Evolutionary conservation across 2,888 invertebrate species (phyloP).

Genomic region (Eubasilissa splendida): DNA sequence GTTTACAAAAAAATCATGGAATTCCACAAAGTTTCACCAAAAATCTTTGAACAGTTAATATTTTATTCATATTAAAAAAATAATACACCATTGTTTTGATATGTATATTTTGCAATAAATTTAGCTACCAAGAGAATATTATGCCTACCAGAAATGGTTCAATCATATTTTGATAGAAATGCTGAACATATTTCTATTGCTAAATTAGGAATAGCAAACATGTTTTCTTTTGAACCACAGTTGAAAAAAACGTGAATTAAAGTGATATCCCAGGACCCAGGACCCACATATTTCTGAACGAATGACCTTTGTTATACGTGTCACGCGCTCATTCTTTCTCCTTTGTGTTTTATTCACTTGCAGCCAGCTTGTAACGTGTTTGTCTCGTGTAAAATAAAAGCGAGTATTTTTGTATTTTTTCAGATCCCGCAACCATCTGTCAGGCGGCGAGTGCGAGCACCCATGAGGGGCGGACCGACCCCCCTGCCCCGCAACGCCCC

Average conservation of each 20-base stretch:
- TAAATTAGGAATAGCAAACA: too few relatives aligned
- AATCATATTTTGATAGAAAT: too few relatives aligned
- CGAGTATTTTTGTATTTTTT: slow-evolving; percentile 23
- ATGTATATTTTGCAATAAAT: too few relatives aligned
- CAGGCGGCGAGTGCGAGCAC: slow-evolving; percentile 24
- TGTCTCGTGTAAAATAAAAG: slow-evolving; percentile 12
- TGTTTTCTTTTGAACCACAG: too few relatives aligned
- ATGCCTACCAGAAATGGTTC: too few relatives aligned
- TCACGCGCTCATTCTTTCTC: slow-evolving; percentile 10
- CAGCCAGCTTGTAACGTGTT: slow-evolving; percentile 30
- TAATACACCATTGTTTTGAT: too few relatives aligned
- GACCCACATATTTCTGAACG: background rate
- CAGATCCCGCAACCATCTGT: slow-evolving; percentile 36
- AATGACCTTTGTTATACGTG: slow-evolving; percentile 30
- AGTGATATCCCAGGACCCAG: background rate
- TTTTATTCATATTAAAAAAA: too few relatives aligned
- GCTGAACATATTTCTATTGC: too few relatives aligned
- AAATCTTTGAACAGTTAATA: too few relatives aligned
- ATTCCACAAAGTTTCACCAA: too few relatives aligned
- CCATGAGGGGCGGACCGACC: slow-evolving; percentile 25
- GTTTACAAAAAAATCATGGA: too few relatives aligned
- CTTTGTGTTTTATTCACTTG: slow-evolving; percentile 30
- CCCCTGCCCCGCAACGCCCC: slow-evolving; percentile 14
- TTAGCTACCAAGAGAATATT: too few relatives aligned
- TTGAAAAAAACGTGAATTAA: background rate